Evolutionary conservation across 2,888 invertebrate genomes (phyloP), one percentile per base, ranked within the genome.

Genomic region (Drosophila leonis): DNA sequence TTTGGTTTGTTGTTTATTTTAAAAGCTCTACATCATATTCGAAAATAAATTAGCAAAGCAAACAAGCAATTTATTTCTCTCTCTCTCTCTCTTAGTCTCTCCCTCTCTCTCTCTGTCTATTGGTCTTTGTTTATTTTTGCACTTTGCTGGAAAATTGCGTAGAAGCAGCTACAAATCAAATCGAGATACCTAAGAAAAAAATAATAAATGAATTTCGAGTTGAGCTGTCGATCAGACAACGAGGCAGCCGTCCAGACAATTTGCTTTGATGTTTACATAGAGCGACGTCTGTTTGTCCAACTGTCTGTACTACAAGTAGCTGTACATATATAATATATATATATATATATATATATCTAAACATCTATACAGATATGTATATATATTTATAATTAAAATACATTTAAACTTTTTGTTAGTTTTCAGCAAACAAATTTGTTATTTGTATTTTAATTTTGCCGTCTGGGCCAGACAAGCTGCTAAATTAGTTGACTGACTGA

Each of bases 11-110:
- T 84, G 85, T 84, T 84, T 84, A 88, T 88, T 88, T 84, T 77
- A 83, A 85, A 88, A 84, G 85, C 88, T 84, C 88, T 87, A 84
- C 84, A 87, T 84, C 88, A 84, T 87, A 85, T 87, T 84, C 88
- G 75, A 84, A 84, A 84, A 84, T 88, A 84, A 84, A 85, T 88
- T 88, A 83, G 79, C 83, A 75, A 80, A 82, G 73, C 82, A 84
- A 76, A 76, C 73, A 76, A 72, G 55, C 72, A 60, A 60, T 67
- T 44, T 72, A 42, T 18, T 13, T 41, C 44, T 44, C 29, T 27
- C 48, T 55, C 9, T 33, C 18, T 46, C n/a, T 75, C 44, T 75
- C 48, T 12, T 44, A 10, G 12, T 33, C 42, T 59, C 29, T 27
- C 41, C 9, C 49, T 27, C n/a, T 33, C 15, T 57, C 64, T 66